A percentile compares a stretch with the other conserved stretches of the same genome.
Evolutionary conservation across 1,140 invertebrate genomes (phyloP).

Genomic region (Ephestia elutella): DNA sequence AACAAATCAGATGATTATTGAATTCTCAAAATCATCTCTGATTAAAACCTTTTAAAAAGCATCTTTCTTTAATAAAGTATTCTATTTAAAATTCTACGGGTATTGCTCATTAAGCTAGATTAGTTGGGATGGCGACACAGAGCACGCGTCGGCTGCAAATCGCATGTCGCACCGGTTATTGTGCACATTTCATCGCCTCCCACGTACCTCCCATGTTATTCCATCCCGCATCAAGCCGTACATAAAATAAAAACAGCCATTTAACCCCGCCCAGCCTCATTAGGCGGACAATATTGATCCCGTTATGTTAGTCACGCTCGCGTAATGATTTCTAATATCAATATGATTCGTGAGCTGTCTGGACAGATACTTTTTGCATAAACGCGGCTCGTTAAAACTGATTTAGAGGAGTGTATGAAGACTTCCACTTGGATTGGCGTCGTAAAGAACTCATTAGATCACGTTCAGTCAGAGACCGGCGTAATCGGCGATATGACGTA

Average conservation of each 20-base stretch:
- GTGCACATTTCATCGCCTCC: slow-evolving; percentile 19
- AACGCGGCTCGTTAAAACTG: slow-evolving; percentile 42
- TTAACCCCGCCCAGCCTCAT: slow-evolving; percentile 5
- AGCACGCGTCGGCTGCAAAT: not conserved
- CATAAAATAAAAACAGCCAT: slow-evolving; percentile 9
- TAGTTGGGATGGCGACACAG: not conserved
- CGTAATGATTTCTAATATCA: slow-evolving; percentile 47
- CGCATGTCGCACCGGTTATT: slow-evolving; percentile 17
- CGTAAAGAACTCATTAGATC: slow-evolving; percentile 47
- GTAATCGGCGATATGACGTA: slow-evolving; percentile 45
- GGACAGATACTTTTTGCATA: slow-evolving; percentile 37
- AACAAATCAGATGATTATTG: too few relatives aligned
- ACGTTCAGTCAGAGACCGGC: slow-evolving; percentile 28
- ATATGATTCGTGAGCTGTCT: slow-evolving; percentile 42
- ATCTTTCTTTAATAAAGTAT: too few relatives aligned
- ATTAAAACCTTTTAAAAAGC: too few relatives aligned
- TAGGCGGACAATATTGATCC: slow-evolving; percentile 17
- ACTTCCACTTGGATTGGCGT: slow-evolving; percentile 39
- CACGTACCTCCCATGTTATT: slow-evolving; percentile 18
- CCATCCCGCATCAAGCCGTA: slow-evolving; percentile 5
- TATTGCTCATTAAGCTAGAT: not conserved
- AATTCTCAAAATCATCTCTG: too few relatives aligned
- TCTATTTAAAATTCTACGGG: too few relatives aligned
- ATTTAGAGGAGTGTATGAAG: slow-evolving; percentile 33
- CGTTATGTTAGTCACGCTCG: slow-evolving; percentile 43